phyloP scores from a whole-genome alignment of 2,113 vertebrate species.

The Rutilus rutilus region DNA sequence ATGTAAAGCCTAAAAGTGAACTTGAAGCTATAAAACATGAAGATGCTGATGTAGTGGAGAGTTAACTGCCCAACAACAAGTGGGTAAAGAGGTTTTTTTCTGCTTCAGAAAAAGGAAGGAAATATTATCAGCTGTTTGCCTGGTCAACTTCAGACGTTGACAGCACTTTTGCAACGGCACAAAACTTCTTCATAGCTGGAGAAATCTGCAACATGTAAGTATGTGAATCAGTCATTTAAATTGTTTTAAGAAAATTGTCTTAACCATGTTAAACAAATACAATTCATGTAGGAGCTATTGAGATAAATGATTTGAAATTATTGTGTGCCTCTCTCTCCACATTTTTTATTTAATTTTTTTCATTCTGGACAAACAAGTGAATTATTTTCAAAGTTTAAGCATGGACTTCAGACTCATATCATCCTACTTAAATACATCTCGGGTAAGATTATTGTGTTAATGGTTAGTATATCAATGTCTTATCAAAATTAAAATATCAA shows the following conservation, averaged over 20 bases:
- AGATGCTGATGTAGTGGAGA: neutral
- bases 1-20: neutral
- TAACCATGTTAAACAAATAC: neutral
- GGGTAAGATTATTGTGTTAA: constrained; percentile 33
- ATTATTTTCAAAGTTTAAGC: neutral
- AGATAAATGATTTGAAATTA: neutral
- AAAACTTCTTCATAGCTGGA: neutral
- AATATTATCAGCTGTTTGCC: neutral
- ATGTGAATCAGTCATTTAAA: neutral
- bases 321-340: neutral
- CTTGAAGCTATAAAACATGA: neutral
- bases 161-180: neutral
- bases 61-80: neutral
- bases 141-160: neutral
- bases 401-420: constrained; percentile 17
- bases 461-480: neutral
- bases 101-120: neutral
- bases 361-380: neutral
- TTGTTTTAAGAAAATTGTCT: neutral
- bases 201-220: neutral
- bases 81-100: too few relatives aligned
- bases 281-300: neutral
- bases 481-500: neutral
- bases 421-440: neutral
- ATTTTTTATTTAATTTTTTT: neutral